Evolutionary conservation across 2,113 vertebrate genomes (phyloP), one percentile per base, ranked within the genome.

Genomic region (Muntiacus reevesi): DNA sequence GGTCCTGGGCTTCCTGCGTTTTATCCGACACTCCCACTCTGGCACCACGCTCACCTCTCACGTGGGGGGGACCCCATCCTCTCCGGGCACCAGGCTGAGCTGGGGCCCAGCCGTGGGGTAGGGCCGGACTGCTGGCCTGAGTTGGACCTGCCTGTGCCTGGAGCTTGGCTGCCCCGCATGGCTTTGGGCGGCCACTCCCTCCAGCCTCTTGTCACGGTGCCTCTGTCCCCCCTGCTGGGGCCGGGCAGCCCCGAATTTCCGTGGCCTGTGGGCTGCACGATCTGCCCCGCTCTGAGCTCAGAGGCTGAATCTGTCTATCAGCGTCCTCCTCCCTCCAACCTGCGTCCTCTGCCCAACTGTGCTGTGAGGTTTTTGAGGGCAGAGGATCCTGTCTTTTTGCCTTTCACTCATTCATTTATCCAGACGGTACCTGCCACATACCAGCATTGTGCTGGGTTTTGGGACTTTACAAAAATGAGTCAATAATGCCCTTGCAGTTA

Each of bases 121-220:
- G n/a, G 47, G 50, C 47, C 1, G 2, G n/a, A 21, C 23, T 28
- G 57, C 14, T 3, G 2, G 7, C 21, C 91, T 1, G 2, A 33
- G 28, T 11, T 33, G 78, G 78, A 4, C 17, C 50, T 14, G 81
- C 33, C 33, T 36, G 6, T 23, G 33, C 21, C 33, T 15, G 12
- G 50, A 83, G 50, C 33, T 55, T 83, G 81, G 52, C 81, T 55
- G 28, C 45, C 57, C 57, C 7, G 11, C 9, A 27, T 3, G 13
- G 8, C 45, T 13, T 55, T 6, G 28, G 12, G 45, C 13, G 2
- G n/a, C 67, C 50, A 50, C 59, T 9, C 3, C 33, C 3, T 43
- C 57, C n/a, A 82, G 8, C 1, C 6, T 11, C 23, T n/a, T 12
- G 7, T 16, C 64, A 55, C 0, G 7, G 28, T 1, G 0, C 12